A percentile compares a stretch with the other conserved stretches of the same genome.
These are phyloP conservation scores for Philereme vetulata DNA, from an alignment of 2,888 invertebrate genomes.

Conservation along the genomic window DNA sequence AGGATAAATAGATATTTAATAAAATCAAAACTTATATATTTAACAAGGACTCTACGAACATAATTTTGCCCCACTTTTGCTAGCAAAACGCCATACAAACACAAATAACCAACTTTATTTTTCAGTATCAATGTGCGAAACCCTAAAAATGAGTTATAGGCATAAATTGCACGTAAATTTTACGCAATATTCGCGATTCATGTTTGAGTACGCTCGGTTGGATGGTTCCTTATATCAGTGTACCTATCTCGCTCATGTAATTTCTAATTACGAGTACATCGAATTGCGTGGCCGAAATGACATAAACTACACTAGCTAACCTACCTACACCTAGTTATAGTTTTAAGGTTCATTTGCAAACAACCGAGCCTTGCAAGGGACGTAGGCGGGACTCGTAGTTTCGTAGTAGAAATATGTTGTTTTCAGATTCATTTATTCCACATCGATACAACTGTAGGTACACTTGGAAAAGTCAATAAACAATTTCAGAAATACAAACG, in stretches of 20 bases:
- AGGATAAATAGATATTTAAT: too few species aligned
- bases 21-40: too few species aligned
- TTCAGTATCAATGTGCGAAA: constrained; percentile 23
- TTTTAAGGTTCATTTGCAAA: constrained; percentile 6
- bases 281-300: constrained; percentile 77
- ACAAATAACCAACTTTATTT: constrained; percentile 11
- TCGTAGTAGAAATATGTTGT: too few species aligned
- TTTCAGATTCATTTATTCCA: too few species aligned
- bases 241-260: constrained; percentile 67
- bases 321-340: background rate
- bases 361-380: constrained; percentile 4
- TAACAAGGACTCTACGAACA: too few species aligned
- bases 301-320: constrained; percentile 54
- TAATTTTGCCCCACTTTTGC: too few species aligned
- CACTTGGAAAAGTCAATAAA: too few species aligned
- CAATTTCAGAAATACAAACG: too few species aligned
- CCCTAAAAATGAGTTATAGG: constrained; percentile 25
- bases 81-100: constrained; percentile 2
- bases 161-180: constrained; percentile 38
- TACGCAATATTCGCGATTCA: constrained; percentile 58
- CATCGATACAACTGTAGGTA: too few species aligned
- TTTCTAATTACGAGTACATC: constrained; percentile 77
- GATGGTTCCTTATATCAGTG: constrained; percentile 53
- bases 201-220: constrained; percentile 38
- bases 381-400: background rate